phyloP scores from a whole-genome alignment of 2,888 invertebrate genomes.

The Tillus elongatus region DNA sequence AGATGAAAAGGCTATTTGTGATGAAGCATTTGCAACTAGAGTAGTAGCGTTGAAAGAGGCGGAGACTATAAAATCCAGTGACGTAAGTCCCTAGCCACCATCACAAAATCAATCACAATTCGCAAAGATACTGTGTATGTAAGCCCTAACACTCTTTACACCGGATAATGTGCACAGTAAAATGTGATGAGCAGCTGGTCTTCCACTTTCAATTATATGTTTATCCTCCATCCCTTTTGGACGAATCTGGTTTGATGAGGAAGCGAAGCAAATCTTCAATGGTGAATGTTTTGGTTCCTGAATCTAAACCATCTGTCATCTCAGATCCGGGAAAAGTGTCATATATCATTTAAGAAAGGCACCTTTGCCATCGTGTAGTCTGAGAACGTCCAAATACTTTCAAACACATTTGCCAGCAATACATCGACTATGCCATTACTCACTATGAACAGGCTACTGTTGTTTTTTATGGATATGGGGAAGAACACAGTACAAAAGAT shows the following conservation, averaged over 20 bases:
- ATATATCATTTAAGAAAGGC: neutral
- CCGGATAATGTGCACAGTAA: conserved; percentile 4
- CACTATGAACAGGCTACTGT: neutral
- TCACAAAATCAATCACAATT: neutral
- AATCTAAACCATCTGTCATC: neutral
- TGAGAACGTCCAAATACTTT: neutral
- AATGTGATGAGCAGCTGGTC: neutral
- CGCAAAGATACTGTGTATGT: neutral
- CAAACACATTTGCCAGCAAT: conserved; percentile 1
- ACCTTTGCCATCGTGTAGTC: neutral
- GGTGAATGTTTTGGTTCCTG: neutral
- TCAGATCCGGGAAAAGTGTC: neutral
- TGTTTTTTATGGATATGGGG: neutral
- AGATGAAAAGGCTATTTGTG: too few species aligned
- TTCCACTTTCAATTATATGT: neutral
- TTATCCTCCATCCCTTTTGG: too few species aligned
- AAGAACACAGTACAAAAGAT: too few species aligned
- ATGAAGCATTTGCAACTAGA: too few species aligned
- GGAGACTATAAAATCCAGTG: neutral
- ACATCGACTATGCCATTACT: neutral
- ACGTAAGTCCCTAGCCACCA: neutral
- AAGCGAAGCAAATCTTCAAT: neutral
- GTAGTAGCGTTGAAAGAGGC: too few species aligned
- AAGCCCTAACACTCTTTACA: conserved; percentile 3
- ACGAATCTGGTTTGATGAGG: conserved; percentile 2